Conservation (phyloP, 2,113 vertebrate genomes). For the Motacilla tschutschensis region DNA sequence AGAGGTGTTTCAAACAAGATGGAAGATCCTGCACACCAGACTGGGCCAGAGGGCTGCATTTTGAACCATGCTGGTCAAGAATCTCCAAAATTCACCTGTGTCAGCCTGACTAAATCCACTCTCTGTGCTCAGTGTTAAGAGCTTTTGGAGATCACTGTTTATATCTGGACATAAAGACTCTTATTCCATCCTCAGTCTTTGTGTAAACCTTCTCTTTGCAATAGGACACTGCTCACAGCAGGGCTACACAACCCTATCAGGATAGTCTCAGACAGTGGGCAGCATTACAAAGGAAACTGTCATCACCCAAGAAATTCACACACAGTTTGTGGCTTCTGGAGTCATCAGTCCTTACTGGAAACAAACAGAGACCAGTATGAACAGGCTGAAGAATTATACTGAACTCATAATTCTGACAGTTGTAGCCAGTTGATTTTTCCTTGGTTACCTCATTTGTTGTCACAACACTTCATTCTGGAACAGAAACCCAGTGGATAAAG, state of each 20-base stretch:
- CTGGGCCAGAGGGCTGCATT: background rate
- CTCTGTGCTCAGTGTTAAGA: background rate
- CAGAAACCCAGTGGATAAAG: background rate
- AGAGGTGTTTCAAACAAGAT: background rate
- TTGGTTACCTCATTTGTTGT: conserved; percentile 3
- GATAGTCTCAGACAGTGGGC: background rate
- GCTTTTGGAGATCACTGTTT: background rate
- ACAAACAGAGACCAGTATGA: background rate
- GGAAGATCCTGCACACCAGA: background rate
- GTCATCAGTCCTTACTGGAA: background rate
- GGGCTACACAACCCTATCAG: background rate
- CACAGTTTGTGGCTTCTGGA: background rate
- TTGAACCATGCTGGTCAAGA: background rate
- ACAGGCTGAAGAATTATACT: background rate
- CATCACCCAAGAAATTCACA: background rate
- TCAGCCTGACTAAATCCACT: background rate
- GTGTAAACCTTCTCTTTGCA: background rate
- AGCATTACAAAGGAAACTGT: conserved; percentile 1
- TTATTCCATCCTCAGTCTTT: background rate
- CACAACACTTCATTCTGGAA: background rate
- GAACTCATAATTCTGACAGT: background rate
- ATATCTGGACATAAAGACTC: background rate
- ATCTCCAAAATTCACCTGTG: background rate
- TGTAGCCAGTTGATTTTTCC: background rate
- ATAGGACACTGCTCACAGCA: background rate